Conservation (phyloP, 2,888 invertebrate genomes). For the Cryptops parisi region DNA sequence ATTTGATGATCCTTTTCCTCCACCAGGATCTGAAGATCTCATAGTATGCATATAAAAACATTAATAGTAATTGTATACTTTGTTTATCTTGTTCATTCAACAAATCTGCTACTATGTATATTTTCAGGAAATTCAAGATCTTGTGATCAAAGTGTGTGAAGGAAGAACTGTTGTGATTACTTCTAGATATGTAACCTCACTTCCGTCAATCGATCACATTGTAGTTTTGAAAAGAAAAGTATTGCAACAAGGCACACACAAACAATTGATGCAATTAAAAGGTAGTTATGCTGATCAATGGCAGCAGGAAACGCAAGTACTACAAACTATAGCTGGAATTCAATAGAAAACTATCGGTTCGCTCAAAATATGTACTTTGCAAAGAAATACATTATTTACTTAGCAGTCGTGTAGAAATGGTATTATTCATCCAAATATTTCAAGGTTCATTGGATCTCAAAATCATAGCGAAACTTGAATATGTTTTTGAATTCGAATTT, state of each 20-base stretch:
- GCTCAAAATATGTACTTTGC: no score
- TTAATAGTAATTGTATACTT: no score
- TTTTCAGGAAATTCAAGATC: not conserved
- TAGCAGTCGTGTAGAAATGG: no score
- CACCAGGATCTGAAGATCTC: not conserved
- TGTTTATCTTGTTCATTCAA: no score
- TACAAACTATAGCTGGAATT: no score
- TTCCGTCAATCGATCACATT: conserved; percentile 32
- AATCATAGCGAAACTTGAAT: no score
- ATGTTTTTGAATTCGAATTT: no score
- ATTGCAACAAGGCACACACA: conserved; percentile 54
- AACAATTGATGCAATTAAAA: conserved; percentile 47
- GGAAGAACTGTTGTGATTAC: not conserved
- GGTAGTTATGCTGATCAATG: conserved; percentile 43
- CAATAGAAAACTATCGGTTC: no score
- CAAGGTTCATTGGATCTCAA: no score
- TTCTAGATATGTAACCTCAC: conserved; percentile 22
- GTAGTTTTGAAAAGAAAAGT: conserved; percentile 52
- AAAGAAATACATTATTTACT: no score
- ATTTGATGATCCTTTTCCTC: conserved; percentile 1
- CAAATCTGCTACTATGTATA: no score
- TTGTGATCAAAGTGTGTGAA: not conserved
- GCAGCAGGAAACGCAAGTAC: conserved; percentile 4
- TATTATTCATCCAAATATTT: no score
- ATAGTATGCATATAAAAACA: not conserved